phyloP scores from a whole-genome alignment of 2,113 vertebrate species.

The Plotosus lineatus region DNA sequence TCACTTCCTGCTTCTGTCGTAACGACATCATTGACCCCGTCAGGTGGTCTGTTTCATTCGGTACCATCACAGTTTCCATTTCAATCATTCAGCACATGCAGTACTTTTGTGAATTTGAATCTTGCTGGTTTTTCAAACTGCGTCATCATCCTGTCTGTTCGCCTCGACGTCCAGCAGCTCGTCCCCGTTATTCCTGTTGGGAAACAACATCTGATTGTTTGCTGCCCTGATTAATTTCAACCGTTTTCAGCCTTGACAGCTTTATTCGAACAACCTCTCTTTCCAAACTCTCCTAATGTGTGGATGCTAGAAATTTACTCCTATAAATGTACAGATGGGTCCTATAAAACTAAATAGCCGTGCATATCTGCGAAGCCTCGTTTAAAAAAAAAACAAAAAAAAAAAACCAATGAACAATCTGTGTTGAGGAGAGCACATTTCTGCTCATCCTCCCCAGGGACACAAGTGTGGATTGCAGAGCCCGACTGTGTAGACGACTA shows the following conservation, averaged over 20 bases:
- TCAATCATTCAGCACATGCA: background rate
- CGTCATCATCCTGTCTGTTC: background rate
- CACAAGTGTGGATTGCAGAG: slow-evolving; percentile 45
- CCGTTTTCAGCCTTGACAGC: background rate
- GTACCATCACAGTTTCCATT: background rate
- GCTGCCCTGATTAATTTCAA: too few relatives aligned
- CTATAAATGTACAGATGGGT: background rate
- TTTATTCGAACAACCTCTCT: too few relatives aligned
- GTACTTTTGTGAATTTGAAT: background rate
- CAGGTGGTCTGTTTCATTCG: background rate
- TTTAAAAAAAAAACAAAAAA: too few relatives aligned
- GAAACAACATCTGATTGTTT: background rate
- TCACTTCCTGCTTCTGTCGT: background rate
- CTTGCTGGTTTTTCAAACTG: too few relatives aligned
- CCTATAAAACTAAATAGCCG: background rate
- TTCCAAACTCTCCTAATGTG: background rate
- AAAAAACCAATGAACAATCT: slow-evolving; percentile 47
- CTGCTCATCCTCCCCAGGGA: slow-evolving; percentile 58
- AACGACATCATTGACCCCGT: background rate
- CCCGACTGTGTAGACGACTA: slow-evolving; percentile 39
- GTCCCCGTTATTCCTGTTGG: background rate
- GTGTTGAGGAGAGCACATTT: slow-evolving; percentile 32
- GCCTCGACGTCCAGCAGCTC: background rate
- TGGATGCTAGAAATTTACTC: background rate
- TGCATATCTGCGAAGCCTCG: background rate